These are phyloP conservation scores for Mus minutoides DNA, from an alignment of 2,797 vertebrate genomes.

Conservation along the genomic window DNA sequence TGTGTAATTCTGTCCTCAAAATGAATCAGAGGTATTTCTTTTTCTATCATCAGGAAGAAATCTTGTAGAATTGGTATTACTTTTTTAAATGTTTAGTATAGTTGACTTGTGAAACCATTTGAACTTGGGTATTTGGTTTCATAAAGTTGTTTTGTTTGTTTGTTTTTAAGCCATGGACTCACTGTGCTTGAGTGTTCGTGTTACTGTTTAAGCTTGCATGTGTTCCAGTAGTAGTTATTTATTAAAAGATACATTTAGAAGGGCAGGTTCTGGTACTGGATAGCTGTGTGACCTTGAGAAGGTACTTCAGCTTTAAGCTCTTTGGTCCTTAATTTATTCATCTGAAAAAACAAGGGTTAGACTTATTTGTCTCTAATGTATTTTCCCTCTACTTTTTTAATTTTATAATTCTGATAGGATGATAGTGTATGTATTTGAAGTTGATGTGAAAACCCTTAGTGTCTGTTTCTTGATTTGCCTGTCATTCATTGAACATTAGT, in stretches of 20 bases:
- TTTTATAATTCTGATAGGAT: constrained; percentile 43
- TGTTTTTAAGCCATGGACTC: neutral
- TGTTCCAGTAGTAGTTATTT: constrained; percentile 47
- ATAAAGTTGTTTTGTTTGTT: neutral
- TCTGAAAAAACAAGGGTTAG: constrained; percentile 56
- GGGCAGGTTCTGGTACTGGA: constrained; percentile 16
- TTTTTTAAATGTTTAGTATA: constrained; percentile 65
- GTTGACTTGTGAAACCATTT: constrained; percentile 59
- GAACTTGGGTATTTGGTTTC: constrained; percentile 42
- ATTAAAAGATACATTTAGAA: constrained; percentile 54
- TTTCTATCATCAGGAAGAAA: constrained; percentile 20
- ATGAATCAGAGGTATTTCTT: constrained; percentile 13
- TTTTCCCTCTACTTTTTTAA: constrained; percentile 30
- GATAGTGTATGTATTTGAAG: constrained; percentile 53
- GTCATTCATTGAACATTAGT: constrained; percentile 54
- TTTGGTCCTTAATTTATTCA: constrained; percentile 50
- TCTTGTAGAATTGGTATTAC: constrained; percentile 52
- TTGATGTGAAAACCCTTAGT: constrained; percentile 44
- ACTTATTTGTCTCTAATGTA: constrained; percentile 53
- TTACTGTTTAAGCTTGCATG: constrained; percentile 59
- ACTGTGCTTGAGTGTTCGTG: constrained; percentile 42
- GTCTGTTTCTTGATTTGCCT: constrained; percentile 51
- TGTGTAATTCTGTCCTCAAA: constrained; percentile 50
- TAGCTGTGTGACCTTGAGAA: constrained; percentile 44
- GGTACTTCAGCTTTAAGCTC: constrained; percentile 26